phyloP scores from a whole-genome alignment of 2,888 invertebrate genomes.

The Caenorhabditis sp. region DNA sequence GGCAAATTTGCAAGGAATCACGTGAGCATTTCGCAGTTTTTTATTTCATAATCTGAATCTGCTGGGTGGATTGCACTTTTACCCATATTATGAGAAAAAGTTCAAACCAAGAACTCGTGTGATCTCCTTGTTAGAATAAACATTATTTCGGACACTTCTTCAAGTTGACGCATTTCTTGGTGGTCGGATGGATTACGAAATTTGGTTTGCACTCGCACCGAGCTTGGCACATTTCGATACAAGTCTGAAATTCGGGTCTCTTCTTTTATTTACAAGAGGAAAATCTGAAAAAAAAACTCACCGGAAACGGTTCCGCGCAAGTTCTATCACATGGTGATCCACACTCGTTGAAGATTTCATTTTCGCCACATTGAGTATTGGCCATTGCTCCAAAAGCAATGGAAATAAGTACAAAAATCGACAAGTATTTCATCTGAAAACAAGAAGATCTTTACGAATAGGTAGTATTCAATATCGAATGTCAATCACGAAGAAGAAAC shows the following conservation, averaged over 20 bases:
- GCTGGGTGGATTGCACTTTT: too few relatives aligned
- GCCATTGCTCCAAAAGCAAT: not conserved
- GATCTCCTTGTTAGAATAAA: too few relatives aligned
- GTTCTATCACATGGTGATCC: constrained; percentile 47
- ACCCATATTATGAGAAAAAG: too few relatives aligned
- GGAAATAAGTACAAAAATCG: not conserved
- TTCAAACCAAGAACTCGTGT: too few relatives aligned
- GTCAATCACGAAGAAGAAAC: not conserved
- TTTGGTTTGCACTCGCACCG: constrained; percentile 46
- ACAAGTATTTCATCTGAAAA: constrained; percentile 14
- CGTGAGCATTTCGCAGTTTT: too few relatives aligned
- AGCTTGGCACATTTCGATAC: constrained; percentile 44
- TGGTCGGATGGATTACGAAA: constrained; percentile 34
- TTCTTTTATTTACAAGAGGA: too few relatives aligned
- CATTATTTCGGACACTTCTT: constrained; percentile 33
- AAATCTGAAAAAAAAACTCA: constrained; percentile 2
- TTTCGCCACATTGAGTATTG: constrained; percentile 6
- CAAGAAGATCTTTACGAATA: not conserved
- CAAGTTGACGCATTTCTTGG: constrained; percentile 38
- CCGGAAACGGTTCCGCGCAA: constrained; percentile 37
- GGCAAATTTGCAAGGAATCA: too few relatives aligned
- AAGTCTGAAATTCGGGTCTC: constrained; percentile 18
- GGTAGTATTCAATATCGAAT: not conserved
- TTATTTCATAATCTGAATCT: too few relatives aligned
- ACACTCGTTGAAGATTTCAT: constrained; percentile 34